A percentile compares a stretch with the other conserved stretches of the same genome.
phyloP scores from a whole-genome alignment of 2,888 invertebrate genomes.

The Dyspetes luteomarginatus region DNA sequence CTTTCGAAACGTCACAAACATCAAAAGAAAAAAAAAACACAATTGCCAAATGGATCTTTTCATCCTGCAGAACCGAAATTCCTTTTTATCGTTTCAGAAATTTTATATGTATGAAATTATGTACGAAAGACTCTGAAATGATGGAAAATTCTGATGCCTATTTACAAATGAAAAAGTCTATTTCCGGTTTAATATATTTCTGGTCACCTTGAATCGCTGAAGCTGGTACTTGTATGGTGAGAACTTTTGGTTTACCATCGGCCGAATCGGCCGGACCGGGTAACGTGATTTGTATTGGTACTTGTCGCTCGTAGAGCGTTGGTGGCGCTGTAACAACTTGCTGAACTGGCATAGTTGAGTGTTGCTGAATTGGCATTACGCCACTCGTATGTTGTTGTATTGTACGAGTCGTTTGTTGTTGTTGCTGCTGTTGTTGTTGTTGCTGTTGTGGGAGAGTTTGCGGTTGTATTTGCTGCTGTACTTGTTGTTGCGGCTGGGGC shows the following conservation, averaged over 20 bases:
- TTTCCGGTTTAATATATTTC: neutral
- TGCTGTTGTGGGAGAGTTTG: slow-evolving; percentile 67
- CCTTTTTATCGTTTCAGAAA: no score
- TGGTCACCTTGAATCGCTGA: slow-evolving; percentile 90
- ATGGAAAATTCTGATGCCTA: no score
- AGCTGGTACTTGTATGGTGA: slow-evolving; percentile 96
- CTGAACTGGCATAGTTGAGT: slow-evolving; percentile 74
- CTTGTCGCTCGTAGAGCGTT: slow-evolving; percentile 84
- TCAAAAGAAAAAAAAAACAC: no score
- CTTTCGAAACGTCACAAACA: slow-evolving; percentile 3
- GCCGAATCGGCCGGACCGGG: slow-evolving; percentile 91
- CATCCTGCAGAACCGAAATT: no score
- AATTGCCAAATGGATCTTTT: no score
- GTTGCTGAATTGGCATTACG: slow-evolving; percentile 71
- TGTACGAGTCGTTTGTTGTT: slow-evolving; percentile 67
- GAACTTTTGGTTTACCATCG: slow-evolving; percentile 88
- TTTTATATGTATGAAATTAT: no score
- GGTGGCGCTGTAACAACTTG: slow-evolving; percentile 80
- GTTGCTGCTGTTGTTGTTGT: slow-evolving; percentile 65
- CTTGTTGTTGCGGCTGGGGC: slow-evolving; percentile 64
- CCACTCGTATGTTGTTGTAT: slow-evolving; percentile 72
- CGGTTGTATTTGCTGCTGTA: slow-evolving; percentile 70
- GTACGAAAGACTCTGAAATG: no score
- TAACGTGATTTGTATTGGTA: slow-evolving; percentile 89
- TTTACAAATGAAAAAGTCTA: no score